Base-by-base conservation (phyloP, 92 coral and sea anemone genomes). In the Scolanthus callimorphus region DNA sequence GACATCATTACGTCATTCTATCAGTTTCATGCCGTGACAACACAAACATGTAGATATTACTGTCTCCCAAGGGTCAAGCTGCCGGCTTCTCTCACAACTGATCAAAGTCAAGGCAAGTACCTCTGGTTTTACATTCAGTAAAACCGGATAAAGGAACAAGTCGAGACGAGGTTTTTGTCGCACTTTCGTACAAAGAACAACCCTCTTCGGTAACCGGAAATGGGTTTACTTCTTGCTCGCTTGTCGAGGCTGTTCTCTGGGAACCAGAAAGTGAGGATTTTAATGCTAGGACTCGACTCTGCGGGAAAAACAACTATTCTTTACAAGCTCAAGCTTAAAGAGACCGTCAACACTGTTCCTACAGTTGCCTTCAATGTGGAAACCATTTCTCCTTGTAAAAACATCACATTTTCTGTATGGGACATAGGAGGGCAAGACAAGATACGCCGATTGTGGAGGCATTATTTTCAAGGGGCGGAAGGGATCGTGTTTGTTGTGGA, bases 371-470 rank as follows among this genome's bases (percentile, higher is more conserved):
- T 86, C 51, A 86, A 86, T 39, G 95, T 86, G 1, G 95, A 86
- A 62, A 83, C 86, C 1, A 81, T 86, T 0, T 70, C 95, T n/a
- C 87, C 87, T 12, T 71, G 70, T 29, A 86, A 77, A 51, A 81
- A 76, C 39, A 50, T 86, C 0, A 64, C 88, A 2, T 76, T 86
- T 28, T 79, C 87, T 15, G 95, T 86, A 4, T 86, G 95, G 95
- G 95, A 86, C 51, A 81, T 86, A 26, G 95, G 95, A 9, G 95
- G 95, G 46, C 95, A 86, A 38, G 94, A 85, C 64, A 74, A 85
- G 31, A 80, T 85, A 41, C 78, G 94, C 23, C 88, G 89, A 3
- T 51, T 81, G 0, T 81, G 95, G 95, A 41, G 85, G 8, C 95
- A 86, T 53, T 86, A 76, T 56, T 80, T 81, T 41, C 95, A 86